Conservation (phyloP, 2,113 vertebrate species). For the Brachionichthys hirsutus region DNA sequence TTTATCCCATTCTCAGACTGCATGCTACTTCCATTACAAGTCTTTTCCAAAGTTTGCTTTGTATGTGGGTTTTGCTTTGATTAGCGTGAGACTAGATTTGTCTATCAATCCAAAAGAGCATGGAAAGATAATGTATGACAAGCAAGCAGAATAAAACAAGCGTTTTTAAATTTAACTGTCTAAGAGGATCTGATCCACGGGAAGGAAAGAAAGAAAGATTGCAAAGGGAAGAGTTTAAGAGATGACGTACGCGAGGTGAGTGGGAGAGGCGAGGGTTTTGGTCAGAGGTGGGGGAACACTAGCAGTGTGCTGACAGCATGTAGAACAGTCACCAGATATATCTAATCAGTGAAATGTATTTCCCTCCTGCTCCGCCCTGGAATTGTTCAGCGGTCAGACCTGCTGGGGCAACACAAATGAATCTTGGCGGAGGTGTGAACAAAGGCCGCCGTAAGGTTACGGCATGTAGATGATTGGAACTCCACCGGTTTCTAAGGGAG, state of each 20-base stretch:
- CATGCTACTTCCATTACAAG: slow-evolving; percentile 6
- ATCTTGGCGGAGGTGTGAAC: slow-evolving; percentile 76
- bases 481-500: slow-evolving; percentile 76
- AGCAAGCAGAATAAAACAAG: background rate
- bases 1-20: slow-evolving; percentile 20
- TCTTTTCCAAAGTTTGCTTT: slow-evolving; percentile 7
- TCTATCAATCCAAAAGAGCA: background rate
- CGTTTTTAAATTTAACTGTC: slow-evolving; percentile 8
- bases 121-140: background rate
- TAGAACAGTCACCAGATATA: slow-evolving; percentile 76
- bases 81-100: background rate
- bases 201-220: slow-evolving; percentile 12
- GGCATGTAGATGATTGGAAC: slow-evolving; percentile 79
- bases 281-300: slow-evolving; percentile 44
- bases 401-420: slow-evolving; percentile 79
- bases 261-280: slow-evolving; percentile 29
- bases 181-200: background rate
- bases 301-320: slow-evolving; percentile 73
- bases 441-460: slow-evolving; percentile 81
- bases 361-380: slow-evolving; percentile 64
- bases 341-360: slow-evolving; percentile 82
- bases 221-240: slow-evolving; percentile 4
- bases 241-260: slow-evolving; percentile 35
- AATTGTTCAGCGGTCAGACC: slow-evolving; percentile 77
- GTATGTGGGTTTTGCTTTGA: background rate